Percentiles rank a stretch among this genome's conserved stretches.
phyloP scores from a whole-genome alignment of 2,113 vertebrate genomes.

The Cynopterus brachyotis region DNA sequence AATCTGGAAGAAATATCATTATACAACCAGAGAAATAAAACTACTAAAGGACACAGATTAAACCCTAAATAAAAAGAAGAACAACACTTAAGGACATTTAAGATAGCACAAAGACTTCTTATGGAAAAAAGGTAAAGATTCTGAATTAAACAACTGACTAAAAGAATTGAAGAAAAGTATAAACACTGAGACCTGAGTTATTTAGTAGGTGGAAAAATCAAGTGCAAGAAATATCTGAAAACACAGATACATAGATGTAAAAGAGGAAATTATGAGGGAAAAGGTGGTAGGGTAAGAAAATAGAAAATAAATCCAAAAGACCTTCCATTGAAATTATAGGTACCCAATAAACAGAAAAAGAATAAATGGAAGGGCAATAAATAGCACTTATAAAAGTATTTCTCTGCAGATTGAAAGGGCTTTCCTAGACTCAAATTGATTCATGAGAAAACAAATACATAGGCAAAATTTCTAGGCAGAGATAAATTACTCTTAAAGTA shows the following conservation, averaged over 20 bases:
- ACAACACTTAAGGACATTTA: background rate
- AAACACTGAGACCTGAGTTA: background rate
- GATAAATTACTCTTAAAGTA: background rate
- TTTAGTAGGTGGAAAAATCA: background rate
- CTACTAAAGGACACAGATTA: background rate
- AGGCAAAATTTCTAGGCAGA: background rate
- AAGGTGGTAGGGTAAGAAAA: background rate
- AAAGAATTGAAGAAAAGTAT: background rate
- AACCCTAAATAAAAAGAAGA: background rate
- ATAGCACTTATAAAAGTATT: background rate
- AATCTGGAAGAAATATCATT: background rate
- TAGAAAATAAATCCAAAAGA: background rate
- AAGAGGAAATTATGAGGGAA: background rate
- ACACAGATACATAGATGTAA: background rate
- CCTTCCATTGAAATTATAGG: background rate
- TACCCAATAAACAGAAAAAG: background rate
- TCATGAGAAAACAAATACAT: background rate
- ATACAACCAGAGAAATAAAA: background rate
- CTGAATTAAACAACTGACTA: background rate
- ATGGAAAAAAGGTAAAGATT: background rate
- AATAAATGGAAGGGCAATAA: background rate
- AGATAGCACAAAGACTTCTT: background rate
- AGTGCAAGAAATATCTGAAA: background rate
- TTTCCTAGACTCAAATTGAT: background rate
- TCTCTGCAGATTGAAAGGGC: background rate